Evolutionary conservation across 2,113 vertebrate genomes (phyloP).

Genomic region (Pavo muticus): DNA sequence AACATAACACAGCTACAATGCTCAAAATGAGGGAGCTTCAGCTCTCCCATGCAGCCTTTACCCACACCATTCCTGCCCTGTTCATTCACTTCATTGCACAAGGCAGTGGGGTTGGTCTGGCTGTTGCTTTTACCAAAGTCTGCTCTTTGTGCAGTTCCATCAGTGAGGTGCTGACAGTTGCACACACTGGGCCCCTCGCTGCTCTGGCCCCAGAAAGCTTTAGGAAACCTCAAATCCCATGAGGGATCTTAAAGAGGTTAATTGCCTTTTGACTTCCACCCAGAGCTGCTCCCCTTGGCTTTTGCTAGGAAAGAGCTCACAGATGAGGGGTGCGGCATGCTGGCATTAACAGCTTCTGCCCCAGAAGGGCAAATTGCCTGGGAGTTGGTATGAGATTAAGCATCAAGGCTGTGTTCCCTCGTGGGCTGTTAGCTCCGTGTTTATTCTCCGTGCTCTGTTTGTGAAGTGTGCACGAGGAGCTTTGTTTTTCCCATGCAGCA

Average conservation of each 20-base stretch:
- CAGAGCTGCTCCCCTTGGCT: not conserved
- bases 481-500: not conserved
- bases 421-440: conserved; percentile 47
- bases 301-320: not conserved
- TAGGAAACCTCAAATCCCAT: not conserved
- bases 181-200: rapidly evolving
- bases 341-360: not conserved
- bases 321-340: not conserved
- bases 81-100: rapidly evolving
- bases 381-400: no score
- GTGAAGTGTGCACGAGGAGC: not conserved
- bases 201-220: not conserved
- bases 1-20: not conserved
- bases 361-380: not conserved
- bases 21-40: not conserved
- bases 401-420: conserved; percentile 8
- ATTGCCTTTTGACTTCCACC: not conserved
- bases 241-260: not conserved
- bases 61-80: not conserved
- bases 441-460: conserved; percentile 44
- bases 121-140: not conserved
- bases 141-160: not conserved
- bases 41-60: not conserved
- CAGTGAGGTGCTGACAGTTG: not conserved
- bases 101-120: not conserved